Evolutionary conservation across 2,797 vertebrate genomes (phyloP).

Genomic region (Poecilia gillii): DNA sequence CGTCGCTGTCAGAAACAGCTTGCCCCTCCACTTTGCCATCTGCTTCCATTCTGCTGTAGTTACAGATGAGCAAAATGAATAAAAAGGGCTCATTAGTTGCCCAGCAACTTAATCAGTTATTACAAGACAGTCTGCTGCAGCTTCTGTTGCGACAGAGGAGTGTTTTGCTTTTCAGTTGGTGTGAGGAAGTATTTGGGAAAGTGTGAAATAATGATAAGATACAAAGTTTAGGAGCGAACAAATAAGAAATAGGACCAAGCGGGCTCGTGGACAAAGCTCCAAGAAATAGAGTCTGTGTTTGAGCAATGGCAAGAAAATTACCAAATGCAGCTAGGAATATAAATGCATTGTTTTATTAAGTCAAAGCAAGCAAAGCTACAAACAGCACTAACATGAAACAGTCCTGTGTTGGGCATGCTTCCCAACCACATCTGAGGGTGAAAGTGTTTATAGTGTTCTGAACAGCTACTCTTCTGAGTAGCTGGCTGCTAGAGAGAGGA

Average conservation of each 20-base stretch:
- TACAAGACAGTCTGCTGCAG: slow-evolving; percentile 18
- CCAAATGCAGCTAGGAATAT: slow-evolving; percentile 62
- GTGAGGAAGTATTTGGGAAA: not conserved
- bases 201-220: slow-evolving; percentile 25
- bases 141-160: slow-evolving; percentile 22
- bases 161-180: not conserved
- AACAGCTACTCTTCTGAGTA: slow-evolving; percentile 6
- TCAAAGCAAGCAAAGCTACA: slow-evolving; percentile 11
- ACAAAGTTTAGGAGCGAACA: slow-evolving; percentile 23
- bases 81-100: slow-evolving; percentile 48
- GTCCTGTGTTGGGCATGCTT: not conserved
- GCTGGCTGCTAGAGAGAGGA: not conserved
- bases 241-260: slow-evolving; percentile 44
- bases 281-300: slow-evolving; percentile 49
- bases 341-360: slow-evolving; percentile 22
- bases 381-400: slow-evolving; percentile 3
- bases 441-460: slow-evolving; percentile 30
- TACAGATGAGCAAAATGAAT: slow-evolving; percentile 44
- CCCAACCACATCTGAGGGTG: slow-evolving; percentile 19
- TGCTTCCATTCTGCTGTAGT: slow-evolving; percentile 51
- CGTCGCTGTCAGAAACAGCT: slow-evolving; percentile 36
- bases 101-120: slow-evolving; percentile 40
- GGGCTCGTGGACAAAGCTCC: slow-evolving; percentile 48
- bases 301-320: slow-evolving; percentile 26
- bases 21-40: slow-evolving; percentile 42